A percentile compares a stretch with the other conserved stretches of the same genome.
phyloP scores from a whole-genome alignment of 2,797 vertebrate genomes.

The Cercopithecus hamlyni region DNA sequence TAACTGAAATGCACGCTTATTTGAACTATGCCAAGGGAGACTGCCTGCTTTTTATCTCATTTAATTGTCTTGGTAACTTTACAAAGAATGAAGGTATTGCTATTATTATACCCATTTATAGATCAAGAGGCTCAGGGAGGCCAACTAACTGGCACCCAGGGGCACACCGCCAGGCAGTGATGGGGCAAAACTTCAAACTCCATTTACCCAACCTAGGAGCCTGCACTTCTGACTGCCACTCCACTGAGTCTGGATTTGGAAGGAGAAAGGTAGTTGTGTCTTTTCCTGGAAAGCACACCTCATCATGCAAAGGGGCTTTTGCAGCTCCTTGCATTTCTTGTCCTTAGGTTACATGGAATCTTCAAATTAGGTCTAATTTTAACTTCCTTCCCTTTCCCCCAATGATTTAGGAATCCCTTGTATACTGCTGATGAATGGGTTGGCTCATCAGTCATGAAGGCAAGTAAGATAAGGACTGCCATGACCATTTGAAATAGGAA shows the following conservation, averaged over 20 bases:
- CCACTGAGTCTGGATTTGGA: background rate
- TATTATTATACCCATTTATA: background rate
- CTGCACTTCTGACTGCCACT: fast-evolving
- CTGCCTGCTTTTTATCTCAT: background rate
- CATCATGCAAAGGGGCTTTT: background rate
- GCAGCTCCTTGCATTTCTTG: background rate
- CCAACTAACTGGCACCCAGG: too few relatives aligned
- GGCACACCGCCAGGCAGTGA: background rate
- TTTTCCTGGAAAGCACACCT: background rate
- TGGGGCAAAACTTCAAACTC: background rate
- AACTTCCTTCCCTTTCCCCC: background rate
- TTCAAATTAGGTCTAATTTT: background rate
- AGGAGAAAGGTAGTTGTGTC: background rate
- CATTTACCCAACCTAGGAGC: background rate
- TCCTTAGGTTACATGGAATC: background rate
- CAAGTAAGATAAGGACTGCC: background rate
- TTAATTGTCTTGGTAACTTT: background rate
- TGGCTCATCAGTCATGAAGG: background rate
- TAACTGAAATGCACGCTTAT: background rate
- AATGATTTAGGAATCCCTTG: background rate
- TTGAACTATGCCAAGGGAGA: background rate
- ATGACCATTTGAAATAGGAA: background rate
- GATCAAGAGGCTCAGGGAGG: background rate
- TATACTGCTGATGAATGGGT: background rate
- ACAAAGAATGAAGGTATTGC: background rate